phyloP scores from a whole-genome alignment of 2,888 invertebrate genomes.

The Clusia tigrina region DNA sequence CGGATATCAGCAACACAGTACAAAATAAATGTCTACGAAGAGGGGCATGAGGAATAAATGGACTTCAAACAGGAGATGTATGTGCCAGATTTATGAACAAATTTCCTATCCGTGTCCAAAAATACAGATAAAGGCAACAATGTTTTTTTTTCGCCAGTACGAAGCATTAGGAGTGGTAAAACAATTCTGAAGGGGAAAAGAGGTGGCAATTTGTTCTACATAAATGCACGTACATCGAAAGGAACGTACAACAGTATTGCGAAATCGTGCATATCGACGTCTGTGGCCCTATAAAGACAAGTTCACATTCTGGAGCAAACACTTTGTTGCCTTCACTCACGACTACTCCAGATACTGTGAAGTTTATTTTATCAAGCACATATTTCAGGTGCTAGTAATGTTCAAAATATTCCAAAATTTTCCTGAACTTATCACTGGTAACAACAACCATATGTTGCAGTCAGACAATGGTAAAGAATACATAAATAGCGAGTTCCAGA shows the following conservation, averaged over 20 bases:
- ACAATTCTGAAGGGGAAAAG: neutral
- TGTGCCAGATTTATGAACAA: neutral
- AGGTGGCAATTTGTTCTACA: neutral
- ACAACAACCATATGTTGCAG: neutral
- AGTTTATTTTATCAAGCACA: conserved; percentile 19
- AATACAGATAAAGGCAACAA: conserved; percentile 1
- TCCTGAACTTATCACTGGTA: conserved; percentile 4
- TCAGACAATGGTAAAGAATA: conserved; percentile 7
- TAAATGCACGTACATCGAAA: neutral
- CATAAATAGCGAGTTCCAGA: neutral
- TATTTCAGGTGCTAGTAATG: neutral
- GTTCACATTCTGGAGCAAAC: conserved; percentile 17
- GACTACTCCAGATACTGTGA: conserved; percentile 21
- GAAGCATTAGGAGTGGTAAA: too few relatives aligned
- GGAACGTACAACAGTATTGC: too few relatives aligned
- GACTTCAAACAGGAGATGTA: neutral
- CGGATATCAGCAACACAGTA: neutral
- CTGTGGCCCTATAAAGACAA: conserved; percentile 13
- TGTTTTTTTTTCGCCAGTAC: too few relatives aligned
- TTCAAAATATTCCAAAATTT: conserved; percentile 7
- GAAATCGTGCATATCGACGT: conserved; percentile 21
- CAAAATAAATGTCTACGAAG: neutral
- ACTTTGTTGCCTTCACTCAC: conserved; percentile 26
- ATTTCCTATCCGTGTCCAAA: conserved; percentile 4
- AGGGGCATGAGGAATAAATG: neutral